Conservation (phyloP, 1,140 invertebrate genomes). For the Drosophila leontia region DNA sequence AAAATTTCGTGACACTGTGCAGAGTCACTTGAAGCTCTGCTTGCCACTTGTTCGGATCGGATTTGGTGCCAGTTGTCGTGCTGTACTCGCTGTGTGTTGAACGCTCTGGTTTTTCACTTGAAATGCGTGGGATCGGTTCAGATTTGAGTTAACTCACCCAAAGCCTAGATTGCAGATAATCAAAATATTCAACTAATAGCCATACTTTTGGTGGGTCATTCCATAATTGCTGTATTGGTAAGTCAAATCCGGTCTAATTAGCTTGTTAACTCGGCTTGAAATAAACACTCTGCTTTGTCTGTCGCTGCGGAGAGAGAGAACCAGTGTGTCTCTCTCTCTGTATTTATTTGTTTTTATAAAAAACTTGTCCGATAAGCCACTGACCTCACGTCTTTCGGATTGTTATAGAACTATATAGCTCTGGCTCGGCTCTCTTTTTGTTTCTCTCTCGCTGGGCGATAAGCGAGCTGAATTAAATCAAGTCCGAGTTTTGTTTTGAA, state of each 20-base stretch:
- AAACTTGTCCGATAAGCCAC: slow-evolving; percentile 74
- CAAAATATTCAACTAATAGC: slow-evolving; percentile 21
- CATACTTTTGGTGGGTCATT: slow-evolving; percentile 26
- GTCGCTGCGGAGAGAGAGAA: background rate
- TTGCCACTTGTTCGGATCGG: slow-evolving; percentile 42
- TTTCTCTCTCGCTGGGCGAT: slow-evolving; percentile 34
- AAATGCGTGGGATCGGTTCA: slow-evolving; percentile 39
- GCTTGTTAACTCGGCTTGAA: slow-evolving; percentile 25
- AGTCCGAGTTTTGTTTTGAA: slow-evolving; percentile 50
- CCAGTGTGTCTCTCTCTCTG: slow-evolving; percentile 3
- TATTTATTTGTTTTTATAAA: slow-evolving; percentile 20
- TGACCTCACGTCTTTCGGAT: slow-evolving; percentile 55
- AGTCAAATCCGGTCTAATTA: slow-evolving; percentile 35
- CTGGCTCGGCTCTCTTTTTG: slow-evolving; percentile 12
- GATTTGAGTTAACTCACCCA: background rate
- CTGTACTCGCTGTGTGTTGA: slow-evolving; percentile 73
- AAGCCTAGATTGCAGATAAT: slow-evolving; percentile 9
- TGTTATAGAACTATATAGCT: slow-evolving; percentile 34
- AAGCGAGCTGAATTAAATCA: slow-evolving; percentile 56
- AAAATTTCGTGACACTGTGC: slow-evolving; percentile 48
- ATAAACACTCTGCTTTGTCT: background rate
- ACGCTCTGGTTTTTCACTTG: slow-evolving; percentile 64
- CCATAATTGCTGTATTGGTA: slow-evolving; percentile 38
- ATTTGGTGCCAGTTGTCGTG: slow-evolving; percentile 61
- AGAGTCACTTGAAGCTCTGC: slow-evolving; percentile 68